Conservation (phyloP, 2,797 vertebrate species). For the Chloroceryle amazona region DNA sequence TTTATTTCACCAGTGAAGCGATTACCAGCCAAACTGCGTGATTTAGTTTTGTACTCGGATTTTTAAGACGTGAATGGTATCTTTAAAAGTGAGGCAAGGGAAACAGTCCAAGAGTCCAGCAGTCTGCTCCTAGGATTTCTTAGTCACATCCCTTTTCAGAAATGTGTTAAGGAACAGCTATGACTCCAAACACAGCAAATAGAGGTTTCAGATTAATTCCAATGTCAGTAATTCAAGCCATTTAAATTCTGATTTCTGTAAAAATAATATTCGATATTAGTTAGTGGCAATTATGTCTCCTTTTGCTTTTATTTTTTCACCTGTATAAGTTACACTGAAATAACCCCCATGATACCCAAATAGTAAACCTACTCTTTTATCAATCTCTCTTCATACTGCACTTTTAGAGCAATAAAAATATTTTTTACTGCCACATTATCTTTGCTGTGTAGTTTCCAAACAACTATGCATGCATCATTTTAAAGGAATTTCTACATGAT, state of each 20-base stretch:
- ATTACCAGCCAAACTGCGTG: neutral
- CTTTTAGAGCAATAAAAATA: neutral
- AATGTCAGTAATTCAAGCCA: neutral
- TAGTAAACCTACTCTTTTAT: neutral
- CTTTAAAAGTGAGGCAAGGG: conserved; percentile 1
- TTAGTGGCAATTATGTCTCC: neutral
- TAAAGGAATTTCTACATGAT: neutral
- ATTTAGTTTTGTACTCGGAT: neutral
- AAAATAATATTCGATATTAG: neutral
- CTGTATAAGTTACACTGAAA: neutral
- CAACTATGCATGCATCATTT: neutral
- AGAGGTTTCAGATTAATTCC: neutral
- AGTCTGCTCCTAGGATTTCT: neutral
- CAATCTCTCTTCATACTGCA: neutral
- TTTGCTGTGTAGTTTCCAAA: neutral
- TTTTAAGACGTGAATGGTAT: neutral
- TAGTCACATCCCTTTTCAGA: neutral
- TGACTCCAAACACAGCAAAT: neutral
- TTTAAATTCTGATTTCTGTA: neutral
- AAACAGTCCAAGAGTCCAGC: neutral
- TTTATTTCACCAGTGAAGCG: neutral
- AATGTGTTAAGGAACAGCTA: neutral
- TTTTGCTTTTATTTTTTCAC: neutral
- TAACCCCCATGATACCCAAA: neutral
- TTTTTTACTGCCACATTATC: neutral